Base-by-base conservation (phyloP, 2,888 invertebrate genomes). In the Athetis lepigone region DNA sequence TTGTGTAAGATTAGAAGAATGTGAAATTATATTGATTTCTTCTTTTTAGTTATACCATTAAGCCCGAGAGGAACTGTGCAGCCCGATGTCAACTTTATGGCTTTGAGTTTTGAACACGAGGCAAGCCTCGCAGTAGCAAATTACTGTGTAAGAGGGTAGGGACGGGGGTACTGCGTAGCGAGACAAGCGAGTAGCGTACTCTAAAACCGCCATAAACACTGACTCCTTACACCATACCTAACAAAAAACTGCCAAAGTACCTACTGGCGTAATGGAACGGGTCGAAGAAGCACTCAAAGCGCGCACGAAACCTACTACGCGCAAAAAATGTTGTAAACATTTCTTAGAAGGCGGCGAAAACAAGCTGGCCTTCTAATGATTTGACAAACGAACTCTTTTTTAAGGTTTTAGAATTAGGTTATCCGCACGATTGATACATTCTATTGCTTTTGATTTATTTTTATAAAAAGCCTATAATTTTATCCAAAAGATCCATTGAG, bases 311-410 rank as follows among this genome's bases (percentile, higher is more conserved):
- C 13, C 13, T 33, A 13, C 11, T 13, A 9, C 16, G 39, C 23
- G 54, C 54, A 67, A 67, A 70, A 70, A 70, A 54, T 33, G 9
- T 39, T 45, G 61, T 52, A 62, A 67, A 54, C 63, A 70, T 70
- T 67, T 67, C 29, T 54, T 7, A 42, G 40, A 67, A 52, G 23
- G 36, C 23, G 23, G 23, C 23, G 23, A 62, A 61, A 61, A 47
- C 43, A 27, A 18, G 23, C 18, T 55, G 21, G 42, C 68, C 29
- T 67, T 64, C 67, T 43, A 49, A 70, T 55, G 37, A 47, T 62
- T 70, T 33, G 37, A n/a, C 40, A 25, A 40, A 25, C 11, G 6
- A 29, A 29, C 36, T 37, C 27, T 29, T 66, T 36, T 23, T 57
- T 25, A 19, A 36, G 13, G n/a, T n/a, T 21, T n/a, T 52, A 13